Conservation (phyloP, 2,113 vertebrate genomes). For the Globicephala melas region DNA sequence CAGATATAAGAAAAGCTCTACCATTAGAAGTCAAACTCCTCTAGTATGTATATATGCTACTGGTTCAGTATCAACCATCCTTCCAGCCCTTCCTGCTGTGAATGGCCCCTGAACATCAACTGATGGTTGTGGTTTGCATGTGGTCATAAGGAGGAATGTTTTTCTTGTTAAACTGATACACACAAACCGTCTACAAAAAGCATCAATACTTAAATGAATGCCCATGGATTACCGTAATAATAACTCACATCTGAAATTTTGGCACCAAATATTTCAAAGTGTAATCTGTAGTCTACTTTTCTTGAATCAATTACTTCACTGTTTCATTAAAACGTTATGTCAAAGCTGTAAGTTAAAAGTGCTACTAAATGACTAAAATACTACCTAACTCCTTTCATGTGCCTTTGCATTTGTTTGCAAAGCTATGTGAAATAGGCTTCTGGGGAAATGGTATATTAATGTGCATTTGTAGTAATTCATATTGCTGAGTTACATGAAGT, state of each 20-base stretch:
- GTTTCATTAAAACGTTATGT: slow-evolving; percentile 24
- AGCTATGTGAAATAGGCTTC: slow-evolving; percentile 45
- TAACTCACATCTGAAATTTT: slow-evolving; percentile 40
- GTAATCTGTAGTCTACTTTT: slow-evolving; percentile 9
- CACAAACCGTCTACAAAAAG: background rate
- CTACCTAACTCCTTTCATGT: background rate
- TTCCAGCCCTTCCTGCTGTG: background rate
- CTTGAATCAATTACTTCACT: slow-evolving; percentile 41
- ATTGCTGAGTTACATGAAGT: slow-evolving; percentile 42
- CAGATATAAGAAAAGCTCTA: background rate
- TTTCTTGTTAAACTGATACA: background rate
- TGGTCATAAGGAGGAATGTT: background rate
- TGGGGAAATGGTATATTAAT: slow-evolving; percentile 28
- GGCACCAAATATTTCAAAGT: slow-evolving; percentile 27
- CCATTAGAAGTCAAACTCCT: background rate
- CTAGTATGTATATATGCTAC: background rate
- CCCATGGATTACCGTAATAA: background rate
- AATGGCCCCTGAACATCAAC: background rate
- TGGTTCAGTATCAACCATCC: background rate
- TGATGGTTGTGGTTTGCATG: background rate
- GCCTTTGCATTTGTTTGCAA: slow-evolving; percentile 61
- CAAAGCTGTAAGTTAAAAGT: slow-evolving; percentile 22
- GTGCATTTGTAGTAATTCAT: slow-evolving; percentile 38
- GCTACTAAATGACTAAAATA: slow-evolving; percentile 50
- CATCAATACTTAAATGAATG: background rate